Evolutionary conservation across 2,888 invertebrate species (phyloP), one percentile per base, ranked within the genome.

Genomic region (Craniophora ligustri): DNA sequence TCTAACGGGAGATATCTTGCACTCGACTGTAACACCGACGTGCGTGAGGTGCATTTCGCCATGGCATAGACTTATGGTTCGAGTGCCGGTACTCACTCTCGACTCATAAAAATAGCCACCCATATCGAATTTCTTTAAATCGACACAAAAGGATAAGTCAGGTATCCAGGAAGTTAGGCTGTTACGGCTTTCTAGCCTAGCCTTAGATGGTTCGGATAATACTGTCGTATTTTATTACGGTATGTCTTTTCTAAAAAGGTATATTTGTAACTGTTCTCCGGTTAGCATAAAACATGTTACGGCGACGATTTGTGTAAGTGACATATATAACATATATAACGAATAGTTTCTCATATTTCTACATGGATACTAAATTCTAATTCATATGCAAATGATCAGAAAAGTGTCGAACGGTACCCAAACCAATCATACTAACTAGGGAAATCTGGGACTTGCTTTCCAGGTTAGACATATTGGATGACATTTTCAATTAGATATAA

Each of bases 1-100:
- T 79, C 75, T 88, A 88, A 89, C 88, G 88, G 88, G 85, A 87
- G 82, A 84, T 85, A 72, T 77, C 82, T 86, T 84, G 81, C 84
- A 87, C 77, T 85, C 77, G 70, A 76, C 76, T 80, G 67, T 64
- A 41, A 54, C 75, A 76, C 72, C 75, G 82, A 82, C 78, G 75
- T 85, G 83, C 84, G 82, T 87, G 82, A 82, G 82, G 75, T 83
- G 85, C 84, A 85, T 82, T 87, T 87, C 76, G 82, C 85, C 78
- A 78, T 79, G 81, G 77, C 72, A 71, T 77, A 75, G 69, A 60
- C 49, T 69, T 64, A 67, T 65, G 39, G 51, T 46, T 54, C 36
- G 32, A 56, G 48, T 51, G 18, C 48, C 16, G 61, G 59, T 63
- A 47, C 44, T 38, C 36, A 47, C 28, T 62, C 36, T 50, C 34